These are phyloP conservation scores for Leptinotarsa lineolata DNA, from an alignment of 1,140 invertebrate species.

Conservation along the genomic window DNA sequence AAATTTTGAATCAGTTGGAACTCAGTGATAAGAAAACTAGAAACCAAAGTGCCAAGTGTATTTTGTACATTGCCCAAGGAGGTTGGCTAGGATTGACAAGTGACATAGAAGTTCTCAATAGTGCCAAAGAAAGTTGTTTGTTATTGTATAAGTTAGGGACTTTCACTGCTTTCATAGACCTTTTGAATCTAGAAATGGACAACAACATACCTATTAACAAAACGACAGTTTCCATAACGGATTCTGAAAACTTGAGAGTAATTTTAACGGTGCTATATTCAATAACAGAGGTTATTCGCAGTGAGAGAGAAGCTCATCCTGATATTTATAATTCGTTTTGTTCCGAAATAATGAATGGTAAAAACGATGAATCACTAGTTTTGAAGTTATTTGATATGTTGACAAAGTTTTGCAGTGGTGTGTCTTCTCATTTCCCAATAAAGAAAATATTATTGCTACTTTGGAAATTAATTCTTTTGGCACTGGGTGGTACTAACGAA, in stretches of 20 bases:
- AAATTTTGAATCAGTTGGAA: conserved; percentile 88
- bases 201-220: conserved; percentile 12
- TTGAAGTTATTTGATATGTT: conserved; percentile 93
- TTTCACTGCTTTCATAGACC: conserved; percentile 86
- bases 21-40: conserved; percentile 77
- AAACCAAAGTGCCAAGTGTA: conserved; percentile 84
- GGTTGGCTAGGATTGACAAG: conserved; percentile 93
- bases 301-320: conserved; percentile 63
- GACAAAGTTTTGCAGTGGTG: conserved; percentile 90
- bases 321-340: conserved; percentile 23
- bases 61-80: conserved; percentile 92
- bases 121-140: conserved; percentile 82
- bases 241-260: conserved; percentile 88
- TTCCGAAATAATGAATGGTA: conserved; percentile 34
- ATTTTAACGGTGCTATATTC: conserved; percentile 93
- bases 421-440: conserved; percentile 94
- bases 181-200: conserved; percentile 94
- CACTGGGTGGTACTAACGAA: conserved; percentile 85
- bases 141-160: conserved; percentile 86
- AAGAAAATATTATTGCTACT: conserved; percentile 95
- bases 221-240: conserved; percentile 78
- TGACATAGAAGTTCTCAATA: conserved; percentile 83
- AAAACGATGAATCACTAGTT: conserved; percentile 81
- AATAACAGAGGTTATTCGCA: conserved; percentile 88
- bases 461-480: conserved; percentile 93